Conservation (phyloP, 2,113 vertebrate genomes). For the Mustela nigripes region DNA sequence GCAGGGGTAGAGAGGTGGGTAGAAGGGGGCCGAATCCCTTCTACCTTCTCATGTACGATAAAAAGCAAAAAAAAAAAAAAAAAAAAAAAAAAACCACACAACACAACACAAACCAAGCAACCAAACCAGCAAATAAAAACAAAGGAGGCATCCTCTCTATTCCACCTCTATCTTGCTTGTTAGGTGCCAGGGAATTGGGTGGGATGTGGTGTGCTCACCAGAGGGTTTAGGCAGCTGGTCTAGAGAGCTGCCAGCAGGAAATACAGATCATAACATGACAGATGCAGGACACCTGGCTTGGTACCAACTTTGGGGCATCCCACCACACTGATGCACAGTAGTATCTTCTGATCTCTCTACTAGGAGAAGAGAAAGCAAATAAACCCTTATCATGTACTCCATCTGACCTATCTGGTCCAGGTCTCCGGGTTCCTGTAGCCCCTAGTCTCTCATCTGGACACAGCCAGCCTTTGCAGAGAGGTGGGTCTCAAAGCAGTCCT, state of each 20-base stretch:
- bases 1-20: accelerated
- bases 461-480: background rate
- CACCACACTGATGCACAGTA: background rate
- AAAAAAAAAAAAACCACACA: background rate
- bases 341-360: background rate
- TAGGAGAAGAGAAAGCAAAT: background rate
- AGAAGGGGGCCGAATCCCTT: background rate
- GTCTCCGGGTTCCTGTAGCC: background rate
- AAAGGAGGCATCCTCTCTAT: background rate
- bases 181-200: background rate
- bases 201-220: background rate
- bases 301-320: background rate
- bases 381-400: background rate
- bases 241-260: background rate
- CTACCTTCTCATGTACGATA: background rate
- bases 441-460: background rate
- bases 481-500: background rate
- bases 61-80: background rate
- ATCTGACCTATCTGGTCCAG: background rate
- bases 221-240: background rate
- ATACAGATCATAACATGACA: background rate
- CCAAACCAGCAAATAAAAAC: background rate
- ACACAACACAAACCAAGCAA: background rate
- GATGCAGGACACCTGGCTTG: background rate
- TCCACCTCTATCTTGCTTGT: background rate